Conservation (phyloP, 2,888 invertebrate genomes). For the Teleiodes luculella region DNA sequence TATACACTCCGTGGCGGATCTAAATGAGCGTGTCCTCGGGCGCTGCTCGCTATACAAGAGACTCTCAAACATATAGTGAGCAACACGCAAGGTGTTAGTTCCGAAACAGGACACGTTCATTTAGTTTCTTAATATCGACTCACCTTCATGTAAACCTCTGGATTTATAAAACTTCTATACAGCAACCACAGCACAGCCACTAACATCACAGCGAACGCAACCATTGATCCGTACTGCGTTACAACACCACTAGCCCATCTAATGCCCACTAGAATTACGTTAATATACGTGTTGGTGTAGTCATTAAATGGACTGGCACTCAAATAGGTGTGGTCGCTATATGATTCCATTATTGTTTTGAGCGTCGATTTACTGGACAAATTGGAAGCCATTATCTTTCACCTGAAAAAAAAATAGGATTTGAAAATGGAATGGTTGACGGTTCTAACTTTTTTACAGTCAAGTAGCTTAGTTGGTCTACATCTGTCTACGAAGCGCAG, state of each 20-base stretch:
- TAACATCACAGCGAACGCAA: constrained; percentile 34
- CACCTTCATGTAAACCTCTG: constrained; percentile 51
- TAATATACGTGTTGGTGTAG: constrained; percentile 29
- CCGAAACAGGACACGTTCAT: too few relatives aligned
- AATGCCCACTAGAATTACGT: constrained; percentile 27
- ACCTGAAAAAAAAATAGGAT: neutral
- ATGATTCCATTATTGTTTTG: neutral
- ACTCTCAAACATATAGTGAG: too few relatives aligned
- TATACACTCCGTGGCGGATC: too few relatives aligned
- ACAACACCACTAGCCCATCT: constrained; percentile 26
- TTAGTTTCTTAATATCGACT: constrained; percentile 21
- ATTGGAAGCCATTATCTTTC: constrained; percentile 10
- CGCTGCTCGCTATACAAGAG: too few relatives aligned
- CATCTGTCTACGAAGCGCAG: too few relatives aligned
- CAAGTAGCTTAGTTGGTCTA: too few relatives aligned
- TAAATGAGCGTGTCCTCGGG: too few relatives aligned
- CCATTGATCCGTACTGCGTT: constrained; percentile 23
- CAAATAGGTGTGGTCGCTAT: neutral
- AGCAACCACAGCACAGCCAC: constrained; percentile 34
- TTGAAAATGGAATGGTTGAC: neutral
- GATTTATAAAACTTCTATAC: constrained; percentile 50
- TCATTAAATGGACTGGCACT: constrained; percentile 20
- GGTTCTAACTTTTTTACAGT: too few relatives aligned
- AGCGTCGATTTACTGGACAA: neutral
- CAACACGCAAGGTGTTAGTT: too few relatives aligned